phyloP scores from a whole-genome alignment of 1,140 invertebrate species.

The Drosophila busckii region DNA sequence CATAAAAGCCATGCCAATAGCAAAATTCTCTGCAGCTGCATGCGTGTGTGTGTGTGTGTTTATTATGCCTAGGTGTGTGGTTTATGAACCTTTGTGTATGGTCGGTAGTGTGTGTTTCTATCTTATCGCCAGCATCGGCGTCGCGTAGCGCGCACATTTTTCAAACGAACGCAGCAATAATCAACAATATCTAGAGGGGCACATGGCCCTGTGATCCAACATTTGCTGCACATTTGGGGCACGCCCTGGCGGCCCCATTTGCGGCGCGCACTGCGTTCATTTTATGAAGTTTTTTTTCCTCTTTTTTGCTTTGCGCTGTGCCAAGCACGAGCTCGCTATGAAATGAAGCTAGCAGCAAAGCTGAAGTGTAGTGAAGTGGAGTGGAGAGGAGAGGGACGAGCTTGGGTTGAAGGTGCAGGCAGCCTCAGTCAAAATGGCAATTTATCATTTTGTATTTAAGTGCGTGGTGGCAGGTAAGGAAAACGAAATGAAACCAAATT shows the following conservation, averaged over 20 bases:
- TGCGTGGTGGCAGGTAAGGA: slow-evolving; percentile 50
- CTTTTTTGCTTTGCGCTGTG: slow-evolving; percentile 24
- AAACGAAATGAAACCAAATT: slow-evolving; percentile 41
- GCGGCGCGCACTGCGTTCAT: slow-evolving; percentile 28
- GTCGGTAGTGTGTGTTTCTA: slow-evolving; percentile 42
- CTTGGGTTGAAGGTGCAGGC: slow-evolving; percentile 8
- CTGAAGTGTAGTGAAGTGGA: background rate
- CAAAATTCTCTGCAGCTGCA: slow-evolving; percentile 11
- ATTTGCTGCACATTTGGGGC: no score
- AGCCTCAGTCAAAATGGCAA: slow-evolving; percentile 69
- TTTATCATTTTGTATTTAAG: slow-evolving; percentile 77
- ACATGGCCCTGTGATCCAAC: background rate
- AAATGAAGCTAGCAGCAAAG: background rate
- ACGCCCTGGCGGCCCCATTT: no score
- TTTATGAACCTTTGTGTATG: slow-evolving; percentile 3
- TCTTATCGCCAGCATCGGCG: slow-evolving; percentile 62
- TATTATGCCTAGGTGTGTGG: slow-evolving; percentile 8
- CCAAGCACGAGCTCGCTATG: slow-evolving; percentile 40
- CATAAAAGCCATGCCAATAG: slow-evolving; percentile 4
- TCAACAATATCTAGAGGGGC: slow-evolving; percentile 43
- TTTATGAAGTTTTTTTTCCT: slow-evolving; percentile 39
- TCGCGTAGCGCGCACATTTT: slow-evolving; percentile 63
- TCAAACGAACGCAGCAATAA: slow-evolving; percentile 60
- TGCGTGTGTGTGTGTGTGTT: slow-evolving; percentile 24
- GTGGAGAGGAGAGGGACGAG: background rate